Conservation (phyloP, 2,113 vertebrate genomes). For the Dipodomys spectabilis region DNA sequence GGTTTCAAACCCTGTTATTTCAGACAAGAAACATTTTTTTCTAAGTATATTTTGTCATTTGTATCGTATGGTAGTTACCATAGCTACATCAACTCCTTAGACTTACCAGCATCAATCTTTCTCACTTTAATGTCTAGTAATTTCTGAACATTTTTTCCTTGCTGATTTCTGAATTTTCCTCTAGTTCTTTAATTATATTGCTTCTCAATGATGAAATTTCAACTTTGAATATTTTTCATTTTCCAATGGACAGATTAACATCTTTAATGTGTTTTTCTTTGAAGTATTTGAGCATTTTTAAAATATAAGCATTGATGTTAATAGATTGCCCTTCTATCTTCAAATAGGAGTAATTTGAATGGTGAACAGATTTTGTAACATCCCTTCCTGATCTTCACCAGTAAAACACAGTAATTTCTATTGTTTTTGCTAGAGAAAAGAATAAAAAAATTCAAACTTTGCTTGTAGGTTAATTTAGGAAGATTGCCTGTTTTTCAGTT, state of each 20-base stretch:
- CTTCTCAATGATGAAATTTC: constrained; percentile 28
- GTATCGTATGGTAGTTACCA: constrained; percentile 51
- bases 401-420: neutral
- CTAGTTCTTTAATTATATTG: neutral
- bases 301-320: neutral
- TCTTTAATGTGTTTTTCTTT: constrained; percentile 28
- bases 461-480: neutral
- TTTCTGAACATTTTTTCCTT: constrained; percentile 35
- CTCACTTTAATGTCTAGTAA: constrained; percentile 8
- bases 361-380: neutral
- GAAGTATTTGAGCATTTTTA: neutral
- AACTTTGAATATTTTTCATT: constrained; percentile 46
- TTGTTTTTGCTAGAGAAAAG: neutral
- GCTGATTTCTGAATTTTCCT: constrained; percentile 13
- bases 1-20: neutral
- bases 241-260: neutral
- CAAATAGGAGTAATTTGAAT: neutral
- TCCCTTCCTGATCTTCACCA: neutral
- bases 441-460: neutral
- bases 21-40: neutral
- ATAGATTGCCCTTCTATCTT: neutral
- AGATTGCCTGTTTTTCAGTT: neutral
- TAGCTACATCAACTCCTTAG: constrained; percentile 58
- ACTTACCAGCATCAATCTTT: constrained; percentile 30
- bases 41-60: constrained; percentile 54